phyloP scores from a whole-genome alignment of 2,888 invertebrate genomes.

The Synergus japonicus region DNA sequence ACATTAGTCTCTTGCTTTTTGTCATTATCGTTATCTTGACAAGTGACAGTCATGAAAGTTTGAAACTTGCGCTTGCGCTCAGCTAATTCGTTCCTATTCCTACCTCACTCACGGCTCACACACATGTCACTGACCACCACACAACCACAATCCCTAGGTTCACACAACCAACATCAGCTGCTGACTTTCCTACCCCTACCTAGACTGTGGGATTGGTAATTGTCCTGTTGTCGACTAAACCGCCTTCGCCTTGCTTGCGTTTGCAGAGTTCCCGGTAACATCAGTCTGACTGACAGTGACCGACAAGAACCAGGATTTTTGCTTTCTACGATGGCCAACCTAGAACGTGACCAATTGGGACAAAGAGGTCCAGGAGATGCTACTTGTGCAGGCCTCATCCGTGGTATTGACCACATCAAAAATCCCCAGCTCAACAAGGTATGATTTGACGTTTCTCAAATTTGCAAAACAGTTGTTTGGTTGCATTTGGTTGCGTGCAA shows the following conservation, averaged over 20 bases:
- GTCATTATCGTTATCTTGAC: too few species aligned
- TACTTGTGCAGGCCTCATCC: slow-evolving; percentile 79
- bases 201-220: neutral
- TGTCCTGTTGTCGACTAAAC: neutral
- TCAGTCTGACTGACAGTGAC: slow-evolving; percentile 26
- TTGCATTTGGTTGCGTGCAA: neutral
- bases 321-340: slow-evolving; percentile 58
- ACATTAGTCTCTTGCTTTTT: neutral
- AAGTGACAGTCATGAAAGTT: slow-evolving; percentile 3
- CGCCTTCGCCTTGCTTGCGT: slow-evolving; percentile 6
- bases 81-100: slow-evolving; percentile 12
- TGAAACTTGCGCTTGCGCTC: slow-evolving; percentile 34
- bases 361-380: slow-evolving; percentile 80
- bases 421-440: slow-evolving; percentile 87
- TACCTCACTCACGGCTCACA: too few species aligned
- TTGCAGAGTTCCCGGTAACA: slow-evolving; percentile 28
- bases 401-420: slow-evolving; percentile 84
- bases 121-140: too few species aligned
- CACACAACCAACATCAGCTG: slow-evolving; percentile 1
- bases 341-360: slow-evolving; percentile 83
- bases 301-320: slow-evolving; percentile 32
- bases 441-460: slow-evolving; percentile 52
- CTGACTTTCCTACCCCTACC: slow-evolving; percentile 27
- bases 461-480: too few species aligned
- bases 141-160: too few species aligned